phyloP scores from a whole-genome alignment of 1,140 invertebrate species.

The Harlomillsia oculata region DNA sequence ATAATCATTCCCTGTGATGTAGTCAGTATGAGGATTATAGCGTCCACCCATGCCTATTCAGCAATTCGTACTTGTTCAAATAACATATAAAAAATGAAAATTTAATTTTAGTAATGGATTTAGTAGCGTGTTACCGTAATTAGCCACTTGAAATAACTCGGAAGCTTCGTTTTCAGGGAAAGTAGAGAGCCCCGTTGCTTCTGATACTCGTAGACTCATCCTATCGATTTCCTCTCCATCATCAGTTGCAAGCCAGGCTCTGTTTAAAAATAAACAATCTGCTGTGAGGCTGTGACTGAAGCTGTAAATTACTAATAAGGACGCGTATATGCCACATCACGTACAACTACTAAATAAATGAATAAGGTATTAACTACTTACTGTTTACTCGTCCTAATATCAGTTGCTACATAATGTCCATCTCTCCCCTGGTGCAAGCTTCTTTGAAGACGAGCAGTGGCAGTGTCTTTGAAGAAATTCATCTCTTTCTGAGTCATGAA shows the following conservation, averaged over 20 bases:
- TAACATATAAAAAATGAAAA: too few relatives aligned
- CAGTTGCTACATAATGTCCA: slow-evolving; percentile 36
- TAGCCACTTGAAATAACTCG: slow-evolving; percentile 41
- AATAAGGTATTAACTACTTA: slow-evolving; percentile 12
- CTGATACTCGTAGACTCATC: slow-evolving; percentile 24
- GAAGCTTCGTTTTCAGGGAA: slow-evolving; percentile 28
- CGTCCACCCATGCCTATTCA: slow-evolving; percentile 48
- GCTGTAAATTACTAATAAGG: too few relatives aligned
- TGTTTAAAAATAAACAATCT: slow-evolving; percentile 11
- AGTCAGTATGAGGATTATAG: slow-evolving; percentile 55
- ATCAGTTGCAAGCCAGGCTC: slow-evolving; percentile 37
- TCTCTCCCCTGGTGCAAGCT: slow-evolving; percentile 30
- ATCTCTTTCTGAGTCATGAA: slow-evolving; percentile 46
- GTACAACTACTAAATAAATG: too few relatives aligned
- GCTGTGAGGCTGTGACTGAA: too few relatives aligned
- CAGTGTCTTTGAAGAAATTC: slow-evolving; percentile 41
- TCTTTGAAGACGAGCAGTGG: slow-evolving; percentile 39
- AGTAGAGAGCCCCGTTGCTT: slow-evolving; percentile 28
- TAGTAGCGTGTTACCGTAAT: slow-evolving; percentile 45
- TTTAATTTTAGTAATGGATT: neutral
- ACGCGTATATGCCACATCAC: too few relatives aligned
- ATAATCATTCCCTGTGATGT: slow-evolving; percentile 38
- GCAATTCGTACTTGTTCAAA: too few relatives aligned
- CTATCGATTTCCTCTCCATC: slow-evolving; percentile 19
- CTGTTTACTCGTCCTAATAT: slow-evolving; percentile 39